Evolutionary conservation across 2,888 invertebrate genomes (phyloP), one percentile per base, ranked within the genome.

Genomic region (Tetragonisca angustula): DNA sequence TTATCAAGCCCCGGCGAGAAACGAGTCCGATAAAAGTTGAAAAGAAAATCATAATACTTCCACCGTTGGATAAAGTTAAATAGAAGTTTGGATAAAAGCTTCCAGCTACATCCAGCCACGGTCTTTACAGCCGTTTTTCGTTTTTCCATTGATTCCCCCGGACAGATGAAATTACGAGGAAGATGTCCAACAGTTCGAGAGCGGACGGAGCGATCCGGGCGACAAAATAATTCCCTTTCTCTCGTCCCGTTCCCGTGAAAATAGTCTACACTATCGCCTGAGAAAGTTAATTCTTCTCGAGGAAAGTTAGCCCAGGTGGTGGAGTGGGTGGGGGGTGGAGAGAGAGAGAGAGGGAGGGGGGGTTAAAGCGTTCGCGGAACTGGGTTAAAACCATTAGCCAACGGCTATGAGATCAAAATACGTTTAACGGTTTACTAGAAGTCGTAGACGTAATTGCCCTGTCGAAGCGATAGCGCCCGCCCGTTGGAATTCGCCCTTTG

Each of bases 331-430:
- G 32, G 32, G n/a, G n/a, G n/a, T n/a, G n/a, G n/a, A n/a, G 52
- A 50, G 15, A n/a, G 15, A 13, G 52, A 5, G 52, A 13, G 50
- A 17, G 2, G 74, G 5, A 4, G 36, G 0, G 1, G 9, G 43
- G 43, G 43, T 43, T 43, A 65, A 59, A 67, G 36, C 59, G 27
- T 17, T 17, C 9, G 43, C 9, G 81, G 27, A 82, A 82, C 69
- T 82, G 74, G 81, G 81, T 74, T 74, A 74, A 82, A 74, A 74
- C 56, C 81, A 81, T 82, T 82, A 74, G 56, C 81, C 74, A 24
- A 56, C 65, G 81, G 73, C 81, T 81, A 73, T 50, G 81, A 74
- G 81, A 81, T 73, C 68, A 79, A 79, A 79, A 79, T 76, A 68
- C 68, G 49, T 68, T 79, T 54, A 76, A 79, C 68, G 77, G 49